Percentiles rank a stretch among this genome's conserved stretches.
Conservation (phyloP, 2,797 vertebrate genomes). For the Gymnothorax reevesii region DNA sequence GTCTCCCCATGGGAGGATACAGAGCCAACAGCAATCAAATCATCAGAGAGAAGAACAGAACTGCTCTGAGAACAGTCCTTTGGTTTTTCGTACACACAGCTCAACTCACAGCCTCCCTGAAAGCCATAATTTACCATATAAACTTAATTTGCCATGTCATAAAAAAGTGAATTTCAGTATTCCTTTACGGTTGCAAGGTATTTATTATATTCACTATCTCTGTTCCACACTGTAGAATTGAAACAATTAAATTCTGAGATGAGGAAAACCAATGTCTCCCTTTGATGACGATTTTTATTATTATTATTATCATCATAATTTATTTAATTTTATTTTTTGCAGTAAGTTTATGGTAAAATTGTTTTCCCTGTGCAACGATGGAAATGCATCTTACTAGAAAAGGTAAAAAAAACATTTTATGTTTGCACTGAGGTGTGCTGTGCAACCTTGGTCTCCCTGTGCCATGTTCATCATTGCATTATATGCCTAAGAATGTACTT, state of each 20-base stretch:
- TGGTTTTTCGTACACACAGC: background rate
- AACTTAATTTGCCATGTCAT: background rate
- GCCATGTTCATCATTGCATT: background rate
- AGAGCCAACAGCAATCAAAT: slow-evolving; percentile 6
- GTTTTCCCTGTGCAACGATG: slow-evolving; percentile 11
- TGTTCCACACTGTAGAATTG: background rate
- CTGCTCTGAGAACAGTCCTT: background rate
- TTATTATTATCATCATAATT: no score
- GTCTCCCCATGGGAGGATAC: background rate
- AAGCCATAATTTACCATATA: background rate
- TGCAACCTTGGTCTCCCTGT: background rate
- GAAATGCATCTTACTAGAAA: background rate
- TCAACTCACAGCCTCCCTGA: background rate
- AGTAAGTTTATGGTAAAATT: background rate
- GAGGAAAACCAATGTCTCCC: background rate
- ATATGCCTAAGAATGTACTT: background rate
- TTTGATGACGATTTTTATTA: background rate
- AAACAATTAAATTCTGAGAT: background rate
- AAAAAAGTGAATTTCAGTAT: background rate
- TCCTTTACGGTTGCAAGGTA: background rate
- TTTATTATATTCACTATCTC: background rate
- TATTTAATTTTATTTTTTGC: background rate
- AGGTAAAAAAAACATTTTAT: background rate
- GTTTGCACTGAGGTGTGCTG: background rate
- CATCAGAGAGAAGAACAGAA: background rate